Conservation (phyloP, 1,140 invertebrate species). For the Drosophila lowei region DNA sequence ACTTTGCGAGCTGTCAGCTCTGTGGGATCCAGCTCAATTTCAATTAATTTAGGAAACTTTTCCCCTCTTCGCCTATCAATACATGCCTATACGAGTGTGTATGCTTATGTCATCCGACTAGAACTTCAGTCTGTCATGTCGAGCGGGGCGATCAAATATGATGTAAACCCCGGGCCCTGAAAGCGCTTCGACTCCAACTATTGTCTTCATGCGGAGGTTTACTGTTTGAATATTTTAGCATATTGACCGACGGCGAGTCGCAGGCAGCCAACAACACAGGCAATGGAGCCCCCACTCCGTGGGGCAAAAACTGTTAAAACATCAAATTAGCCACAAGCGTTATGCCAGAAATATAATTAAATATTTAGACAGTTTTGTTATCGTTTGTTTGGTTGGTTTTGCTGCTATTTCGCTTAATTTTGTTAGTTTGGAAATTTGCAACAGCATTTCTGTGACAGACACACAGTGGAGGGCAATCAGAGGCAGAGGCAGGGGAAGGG, state of each 20-base stretch:
- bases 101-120: not conserved
- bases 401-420: not conserved
- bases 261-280: constrained; percentile 6
- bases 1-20: too few relatives aligned
- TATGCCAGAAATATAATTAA: constrained; percentile 33
- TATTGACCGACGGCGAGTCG: constrained; percentile 35
- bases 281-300: constrained; percentile 1
- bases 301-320: constrained; percentile 30
- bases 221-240: constrained; percentile 57
- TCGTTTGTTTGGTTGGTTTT: constrained; percentile 4
- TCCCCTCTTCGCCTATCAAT: not conserved
- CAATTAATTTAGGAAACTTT: too few relatives aligned
- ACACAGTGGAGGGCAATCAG: not conserved
- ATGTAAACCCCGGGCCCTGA: not conserved
- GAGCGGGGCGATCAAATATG: not conserved
- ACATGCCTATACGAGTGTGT: too few relatives aligned
- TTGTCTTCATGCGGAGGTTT: constrained; percentile 8
- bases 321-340: constrained; percentile 10
- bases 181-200: not conserved
- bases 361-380: constrained; percentile 27
- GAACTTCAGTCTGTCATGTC: not conserved
- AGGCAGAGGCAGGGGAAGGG: not conserved
- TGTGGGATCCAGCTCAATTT: too few relatives aligned
- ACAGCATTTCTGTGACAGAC: not conserved
- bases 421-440: constrained; percentile 16